Base-by-base conservation (phyloP, 2,797 vertebrate genomes). In the Tapirus indicus region DNA sequence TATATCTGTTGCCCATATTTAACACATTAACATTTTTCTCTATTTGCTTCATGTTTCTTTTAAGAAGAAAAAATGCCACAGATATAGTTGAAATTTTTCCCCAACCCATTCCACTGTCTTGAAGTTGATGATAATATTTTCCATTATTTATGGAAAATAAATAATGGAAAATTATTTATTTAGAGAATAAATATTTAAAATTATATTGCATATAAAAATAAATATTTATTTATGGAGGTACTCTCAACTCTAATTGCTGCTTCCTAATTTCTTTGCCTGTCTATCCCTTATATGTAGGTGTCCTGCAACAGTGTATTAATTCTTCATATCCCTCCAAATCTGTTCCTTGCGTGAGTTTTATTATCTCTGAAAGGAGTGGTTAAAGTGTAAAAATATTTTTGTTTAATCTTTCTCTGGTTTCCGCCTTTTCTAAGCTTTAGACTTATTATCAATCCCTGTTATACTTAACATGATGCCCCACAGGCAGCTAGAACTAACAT, bases 351-450 rank as follows among this genome's bases (percentile, higher is more conserved):
- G 14, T 88, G 60, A 94, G 60, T 77, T 86, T 86, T 82, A 49
- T 86, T 75, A 49, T 83, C 32, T 71, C 54, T 32, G 56, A 83
- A 66, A 41, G 47, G 3, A 62, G 74, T 60, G 20, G n/a, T 68
- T 74, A 91, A 80, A 29, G n/a, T 87, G 29, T 78, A 56, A 74
- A 79, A 90, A 60, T 86, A 32, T 44, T 92, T 92, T 83, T 60
- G 11, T 85, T 72, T 83, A 27, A 9, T 83, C 18, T 89, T 71
- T 77, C 38, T 71, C 6, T 92, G 25, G 54, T 88, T 94, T 69
- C 44, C 16, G 13, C 27, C 77, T 88, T 77, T 83, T 47, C 18
- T 92, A 58, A 85, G 25, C 58, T 79, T 94, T 72, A 68, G 66
- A 78, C n/a, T 74, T 83, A 58, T 35, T 92, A 38, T 79, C n/a